Evolutionary conservation across 2,797 vertebrate species (phyloP).

Genomic region (Pipistrellus nathusii): DNA sequence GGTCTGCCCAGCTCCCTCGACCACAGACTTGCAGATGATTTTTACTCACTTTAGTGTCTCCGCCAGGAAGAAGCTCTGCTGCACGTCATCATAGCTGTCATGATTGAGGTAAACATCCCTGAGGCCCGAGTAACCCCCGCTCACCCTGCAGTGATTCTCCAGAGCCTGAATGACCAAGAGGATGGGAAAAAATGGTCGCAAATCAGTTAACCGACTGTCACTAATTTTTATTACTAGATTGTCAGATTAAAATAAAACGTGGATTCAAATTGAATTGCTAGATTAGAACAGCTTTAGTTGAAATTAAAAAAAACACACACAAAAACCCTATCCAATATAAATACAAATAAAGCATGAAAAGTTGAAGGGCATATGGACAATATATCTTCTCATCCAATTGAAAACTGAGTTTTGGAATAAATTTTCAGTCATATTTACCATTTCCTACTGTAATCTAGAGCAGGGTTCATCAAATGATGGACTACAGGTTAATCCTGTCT

Average conservation of each 20-base stretch:
- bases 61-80: conserved; percentile 98
- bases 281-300: conserved; percentile 31
- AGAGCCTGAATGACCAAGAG: conserved; percentile 90
- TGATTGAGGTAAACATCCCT: conserved; percentile 93
- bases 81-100: conserved; percentile 95
- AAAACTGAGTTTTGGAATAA: conserved; percentile 45
- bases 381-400: background rate
- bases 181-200: background rate
- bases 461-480: background rate
- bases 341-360: conserved; percentile 20
- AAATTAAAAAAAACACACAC: conserved; percentile 54
- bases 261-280: conserved; percentile 37
- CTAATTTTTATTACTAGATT: conserved; percentile 38
- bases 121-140: conserved; percentile 95
- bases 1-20: background rate
- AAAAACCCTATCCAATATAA: background rate
- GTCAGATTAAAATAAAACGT: conserved; percentile 59
- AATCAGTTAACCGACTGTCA: conserved; percentile 19
- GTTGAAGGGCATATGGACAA: background rate
- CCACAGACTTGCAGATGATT: background rate
- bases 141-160: conserved; percentile 95
- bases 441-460: background rate
- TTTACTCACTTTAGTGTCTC: conserved; percentile 97
- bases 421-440: background rate
- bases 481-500: background rate